Percentiles rank a stretch among this genome's conserved stretches.
phyloP scores from a whole-genome alignment of 2,888 invertebrate genomes.

The Caenorhabditis drosophilae region DNA sequence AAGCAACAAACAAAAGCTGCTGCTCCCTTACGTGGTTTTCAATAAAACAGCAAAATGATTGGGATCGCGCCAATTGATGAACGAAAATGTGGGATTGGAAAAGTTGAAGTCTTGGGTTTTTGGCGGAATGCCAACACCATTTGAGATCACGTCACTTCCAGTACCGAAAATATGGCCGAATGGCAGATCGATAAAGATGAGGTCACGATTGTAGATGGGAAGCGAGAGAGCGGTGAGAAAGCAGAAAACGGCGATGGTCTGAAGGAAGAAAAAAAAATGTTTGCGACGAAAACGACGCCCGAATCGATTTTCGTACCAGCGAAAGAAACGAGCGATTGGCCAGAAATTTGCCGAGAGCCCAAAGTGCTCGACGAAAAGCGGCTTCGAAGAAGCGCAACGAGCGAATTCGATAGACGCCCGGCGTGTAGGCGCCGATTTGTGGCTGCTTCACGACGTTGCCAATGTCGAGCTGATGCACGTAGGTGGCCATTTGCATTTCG shows the following conservation, averaged over 20 bases:
- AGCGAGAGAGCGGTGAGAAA: conserved; percentile 33
- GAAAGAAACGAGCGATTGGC: conserved; percentile 35
- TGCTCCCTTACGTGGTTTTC: conserved; percentile 24
- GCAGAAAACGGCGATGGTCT: conserved; percentile 3
- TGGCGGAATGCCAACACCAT: conserved; percentile 34
- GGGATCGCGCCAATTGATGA: conserved; percentile 33
- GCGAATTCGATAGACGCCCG: conserved; percentile 51
- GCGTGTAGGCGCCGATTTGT: conserved; percentile 42
- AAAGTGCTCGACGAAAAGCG: conserved; percentile 53
- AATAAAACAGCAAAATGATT: conserved; percentile 50
- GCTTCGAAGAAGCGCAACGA: conserved; percentile 56
- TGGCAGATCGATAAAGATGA: conserved; percentile 33
- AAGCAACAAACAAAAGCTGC: not conserved
- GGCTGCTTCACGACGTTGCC: conserved; percentile 35
- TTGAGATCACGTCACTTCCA: conserved; percentile 30
- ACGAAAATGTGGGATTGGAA: conserved; percentile 56
- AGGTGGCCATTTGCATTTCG: conserved; percentile 54
- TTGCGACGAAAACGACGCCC: too few relatives aligned
- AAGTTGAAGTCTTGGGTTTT: conserved; percentile 52
- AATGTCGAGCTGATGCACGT: conserved; percentile 47
- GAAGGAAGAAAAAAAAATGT: too few relatives aligned
- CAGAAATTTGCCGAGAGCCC: conserved; percentile 61
- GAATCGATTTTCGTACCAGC: too few relatives aligned
- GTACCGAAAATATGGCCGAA: conserved; percentile 39
- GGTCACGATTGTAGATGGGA: conserved; percentile 21